Evolutionary conservation across 2,113 vertebrate species (phyloP), one percentile per base, ranked within the genome.

Genomic region (Amphiprion ocellaris): DNA sequence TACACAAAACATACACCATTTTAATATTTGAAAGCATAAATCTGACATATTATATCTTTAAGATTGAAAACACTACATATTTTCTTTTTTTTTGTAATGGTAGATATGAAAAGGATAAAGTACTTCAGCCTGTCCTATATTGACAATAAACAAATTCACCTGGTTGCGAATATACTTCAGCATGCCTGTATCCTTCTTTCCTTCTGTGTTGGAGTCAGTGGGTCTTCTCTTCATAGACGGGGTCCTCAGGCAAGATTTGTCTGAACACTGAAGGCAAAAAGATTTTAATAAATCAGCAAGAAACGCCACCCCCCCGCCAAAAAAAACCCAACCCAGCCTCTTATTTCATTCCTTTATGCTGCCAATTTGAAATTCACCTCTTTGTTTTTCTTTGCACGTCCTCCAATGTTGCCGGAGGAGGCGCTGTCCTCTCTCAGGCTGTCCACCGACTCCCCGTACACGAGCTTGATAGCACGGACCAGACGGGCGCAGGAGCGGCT

Each of bases 161-260:
- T 99, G 98, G 82, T 97, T 97, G 77, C 98, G 95, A 87, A 99
- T 97, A 88, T 99, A 99, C 79, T 99, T 99, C 30, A 99, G 92
- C 98, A 99, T 99, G 53, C 97, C 97, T 0, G 97, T 97, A 77
- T 99, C 98, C 84, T 98, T 99, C 89, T 98, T 99, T 26, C 98
- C 98, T 86, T 99, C 98, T 10, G 96, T 87, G 85, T 93, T 98
- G 84, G 90, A 90, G 87, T 98, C 97, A 0, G 94, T 95, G 75
- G 97, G 96, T 60, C 97, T 94, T 84, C 97, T 98, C 91, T 99
- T 99, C 80, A 99, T 95, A 47, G 97, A 99, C 0, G 98, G 98
- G 0, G 98, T 99, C 89, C 97, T 95, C 61, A 99, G 92, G 81
- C 97, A 99, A 0, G 98, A 99, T 83, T 99, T 99, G 81, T 99